phyloP scores from a whole-genome alignment of 2,888 invertebrate genomes.

The Euphydryas editha region DNA sequence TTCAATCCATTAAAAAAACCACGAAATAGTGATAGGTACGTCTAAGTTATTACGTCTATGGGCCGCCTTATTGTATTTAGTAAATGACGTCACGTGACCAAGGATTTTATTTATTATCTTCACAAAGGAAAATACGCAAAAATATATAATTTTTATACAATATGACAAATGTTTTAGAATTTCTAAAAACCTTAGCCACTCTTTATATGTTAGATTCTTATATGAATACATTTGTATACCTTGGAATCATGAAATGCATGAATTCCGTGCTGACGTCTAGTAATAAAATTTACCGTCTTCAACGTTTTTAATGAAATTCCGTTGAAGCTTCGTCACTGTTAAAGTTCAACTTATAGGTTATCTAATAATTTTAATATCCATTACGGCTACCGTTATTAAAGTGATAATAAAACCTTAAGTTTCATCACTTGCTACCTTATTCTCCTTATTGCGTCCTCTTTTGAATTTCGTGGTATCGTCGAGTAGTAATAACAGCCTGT shows the following conservation, averaged over 20 bases:
- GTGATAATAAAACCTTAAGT: conserved; percentile 29
- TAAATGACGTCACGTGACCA: background rate
- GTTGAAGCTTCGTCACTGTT: background rate
- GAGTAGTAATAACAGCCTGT: conserved; percentile 57
- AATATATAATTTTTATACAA: no score
- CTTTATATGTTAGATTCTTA: no score
- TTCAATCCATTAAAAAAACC: no score
- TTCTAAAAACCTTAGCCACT: no score
- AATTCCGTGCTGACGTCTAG: background rate
- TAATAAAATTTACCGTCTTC: background rate
- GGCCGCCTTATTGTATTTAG: background rate
- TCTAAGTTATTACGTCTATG: no score
- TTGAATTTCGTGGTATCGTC: conserved; percentile 34
- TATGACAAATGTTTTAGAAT: no score
- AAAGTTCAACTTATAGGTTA: background rate
- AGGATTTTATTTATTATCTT: background rate
- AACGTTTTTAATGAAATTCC: background rate
- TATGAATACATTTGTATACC: no score
- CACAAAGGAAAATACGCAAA: no score
- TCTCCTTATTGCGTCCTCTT: conserved; percentile 24
- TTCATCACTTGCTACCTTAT: conserved; percentile 31
- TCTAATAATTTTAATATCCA: background rate
- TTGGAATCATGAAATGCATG: background rate
- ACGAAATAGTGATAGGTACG: no score
- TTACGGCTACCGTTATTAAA: conserved; percentile 12